Evolutionary conservation across 2,113 vertebrate species (phyloP).

Genomic region (Channa maculata): DNA sequence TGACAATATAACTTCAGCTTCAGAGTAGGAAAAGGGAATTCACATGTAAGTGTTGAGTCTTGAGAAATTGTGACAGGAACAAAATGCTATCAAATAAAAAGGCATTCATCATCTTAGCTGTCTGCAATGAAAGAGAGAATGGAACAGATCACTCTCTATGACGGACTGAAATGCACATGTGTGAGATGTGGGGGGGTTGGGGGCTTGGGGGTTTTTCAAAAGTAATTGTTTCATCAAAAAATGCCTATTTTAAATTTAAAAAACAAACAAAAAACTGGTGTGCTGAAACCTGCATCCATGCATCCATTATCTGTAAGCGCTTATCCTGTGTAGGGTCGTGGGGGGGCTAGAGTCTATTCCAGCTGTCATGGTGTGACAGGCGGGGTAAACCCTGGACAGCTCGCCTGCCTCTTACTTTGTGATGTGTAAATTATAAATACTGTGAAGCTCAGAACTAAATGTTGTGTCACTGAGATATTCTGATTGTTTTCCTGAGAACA

Average conservation of each 20-base stretch:
- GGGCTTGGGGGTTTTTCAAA: background rate
- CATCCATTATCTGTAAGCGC: no score
- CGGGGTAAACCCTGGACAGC: background rate
- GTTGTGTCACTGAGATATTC: background rate
- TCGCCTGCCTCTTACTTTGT: constrained; percentile 10
- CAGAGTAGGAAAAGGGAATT: constrained; percentile 22
- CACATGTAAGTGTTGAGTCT: constrained; percentile 12
- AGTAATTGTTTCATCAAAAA: constrained; percentile 29
- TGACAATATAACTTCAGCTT: constrained; percentile 24
- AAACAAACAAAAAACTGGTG: background rate
- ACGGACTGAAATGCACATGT: constrained; percentile 25
- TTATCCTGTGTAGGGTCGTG: no score
- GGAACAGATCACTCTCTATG: constrained; percentile 3
- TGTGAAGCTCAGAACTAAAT: background rate
- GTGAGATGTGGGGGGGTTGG: constrained; percentile 37
- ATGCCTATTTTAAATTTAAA: constrained; percentile 3
- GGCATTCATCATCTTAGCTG: constrained; percentile 36
- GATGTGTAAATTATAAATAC: constrained; percentile 30
- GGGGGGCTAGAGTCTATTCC: no score
- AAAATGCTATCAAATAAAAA: constrained; percentile 30
- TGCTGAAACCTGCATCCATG: background rate
- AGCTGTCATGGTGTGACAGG: background rate
- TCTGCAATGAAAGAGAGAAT: constrained; percentile 11
- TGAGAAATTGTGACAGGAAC: constrained; percentile 4
- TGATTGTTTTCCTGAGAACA: background rate